phyloP scores from a whole-genome alignment of 1,140 invertebrate genomes.

The Drosophila simulans region DNA sequence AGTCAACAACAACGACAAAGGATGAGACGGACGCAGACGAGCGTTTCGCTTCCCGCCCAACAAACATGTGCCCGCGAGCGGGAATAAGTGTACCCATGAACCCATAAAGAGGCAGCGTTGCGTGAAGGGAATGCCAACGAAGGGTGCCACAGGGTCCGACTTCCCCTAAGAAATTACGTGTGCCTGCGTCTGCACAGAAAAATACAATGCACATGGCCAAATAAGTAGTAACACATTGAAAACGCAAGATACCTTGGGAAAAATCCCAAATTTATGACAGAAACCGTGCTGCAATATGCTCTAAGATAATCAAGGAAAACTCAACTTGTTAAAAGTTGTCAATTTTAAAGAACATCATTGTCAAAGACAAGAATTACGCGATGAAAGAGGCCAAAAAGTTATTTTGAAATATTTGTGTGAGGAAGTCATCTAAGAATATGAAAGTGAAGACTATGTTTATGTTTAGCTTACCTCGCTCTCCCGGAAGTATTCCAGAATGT shows the following conservation, averaged over 20 bases:
- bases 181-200: conserved; percentile 30
- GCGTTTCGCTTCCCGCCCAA: conserved; percentile 33
- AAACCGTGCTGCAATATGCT: background rate
- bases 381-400: too few relatives aligned
- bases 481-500: conserved; percentile 91
- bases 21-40: conserved; percentile 33
- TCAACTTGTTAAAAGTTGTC: too few relatives aligned
- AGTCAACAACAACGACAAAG: conserved; percentile 26
- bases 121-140: conserved; percentile 41
- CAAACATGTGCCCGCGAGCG: conserved; percentile 31
- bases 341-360: too few relatives aligned
- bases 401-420: too few relatives aligned
- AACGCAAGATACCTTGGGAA: conserved; percentile 15
- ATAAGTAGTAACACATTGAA: background rate
- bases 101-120: conserved; percentile 41
- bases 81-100: conserved; percentile 17
- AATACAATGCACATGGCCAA: conserved; percentile 4
- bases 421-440: too few relatives aligned
- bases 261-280: background rate
- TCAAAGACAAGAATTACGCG: too few relatives aligned
- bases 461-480: conserved; percentile 88
- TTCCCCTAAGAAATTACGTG: conserved; percentile 24
- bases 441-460: too few relatives aligned
- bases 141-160: conserved; percentile 58
- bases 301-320: background rate